These are phyloP conservation scores for Heterohyrax brucei DNA, from an alignment of 2,797 vertebrate species.

Conservation along the genomic window DNA sequence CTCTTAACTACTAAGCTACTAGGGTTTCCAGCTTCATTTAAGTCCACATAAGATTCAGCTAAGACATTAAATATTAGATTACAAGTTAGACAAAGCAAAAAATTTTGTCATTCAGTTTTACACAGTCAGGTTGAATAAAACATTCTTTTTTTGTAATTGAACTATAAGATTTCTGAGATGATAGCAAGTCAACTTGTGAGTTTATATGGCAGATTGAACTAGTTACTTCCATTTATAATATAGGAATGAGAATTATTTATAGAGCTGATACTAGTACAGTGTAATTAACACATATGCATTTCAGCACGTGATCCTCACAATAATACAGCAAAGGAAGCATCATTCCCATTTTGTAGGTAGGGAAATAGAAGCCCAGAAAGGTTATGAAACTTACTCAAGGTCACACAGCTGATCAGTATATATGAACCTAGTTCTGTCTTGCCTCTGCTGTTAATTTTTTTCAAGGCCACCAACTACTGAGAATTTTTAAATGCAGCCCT, in stretches of 20 bases:
- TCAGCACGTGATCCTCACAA: background rate
- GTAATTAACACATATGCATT: background rate
- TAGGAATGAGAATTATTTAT: background rate
- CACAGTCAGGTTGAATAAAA: slow-evolving; percentile 41
- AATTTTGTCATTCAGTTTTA: slow-evolving; percentile 2
- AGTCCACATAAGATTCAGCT: slow-evolving; percentile 45
- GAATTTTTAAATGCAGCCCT: background rate
- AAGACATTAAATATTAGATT: slow-evolving; percentile 12
- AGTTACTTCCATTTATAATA: background rate
- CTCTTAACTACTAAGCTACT: too few relatives aligned
- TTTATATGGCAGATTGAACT: background rate
- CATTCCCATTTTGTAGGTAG: slow-evolving; percentile 29
- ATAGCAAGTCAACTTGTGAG: slow-evolving; percentile 10
- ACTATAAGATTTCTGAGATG: background rate
- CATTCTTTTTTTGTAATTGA: background rate
- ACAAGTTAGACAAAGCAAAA: slow-evolving; percentile 47
- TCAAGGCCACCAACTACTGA: background rate
- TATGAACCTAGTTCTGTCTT: slow-evolving; percentile 15
- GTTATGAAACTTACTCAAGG: slow-evolving; percentile 17
- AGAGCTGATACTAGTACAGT: background rate
- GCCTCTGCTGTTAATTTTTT: slow-evolving; percentile 12
- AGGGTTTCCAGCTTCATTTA: slow-evolving; percentile 1
- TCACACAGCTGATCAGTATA: slow-evolving; percentile 19
- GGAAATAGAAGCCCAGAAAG: background rate
- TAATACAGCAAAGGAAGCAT: background rate